Conservation (phyloP, 1,140 invertebrate species). For the Aphaenogaster ashmeadi region DNA sequence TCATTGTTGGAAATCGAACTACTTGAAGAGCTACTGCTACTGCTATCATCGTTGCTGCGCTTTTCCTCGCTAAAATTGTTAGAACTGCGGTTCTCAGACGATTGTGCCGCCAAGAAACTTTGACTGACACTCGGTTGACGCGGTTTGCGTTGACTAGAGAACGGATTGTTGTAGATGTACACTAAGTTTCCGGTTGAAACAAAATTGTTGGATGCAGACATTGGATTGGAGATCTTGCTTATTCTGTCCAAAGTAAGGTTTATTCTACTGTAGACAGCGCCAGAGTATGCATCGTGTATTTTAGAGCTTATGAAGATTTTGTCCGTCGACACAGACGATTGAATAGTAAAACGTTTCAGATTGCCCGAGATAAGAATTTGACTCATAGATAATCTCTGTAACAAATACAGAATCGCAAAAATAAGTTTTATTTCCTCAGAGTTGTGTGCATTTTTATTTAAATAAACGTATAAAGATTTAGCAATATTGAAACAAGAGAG, state of each 20-base stretch:
- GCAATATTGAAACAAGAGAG: background rate
- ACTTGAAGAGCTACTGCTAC: constrained; percentile 72
- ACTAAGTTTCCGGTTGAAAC: constrained; percentile 88
- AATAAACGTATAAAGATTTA: background rate
- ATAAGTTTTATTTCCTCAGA: background rate
- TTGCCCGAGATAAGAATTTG: constrained; percentile 88
- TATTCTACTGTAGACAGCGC: constrained; percentile 89
- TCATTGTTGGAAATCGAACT: constrained; percentile 71
- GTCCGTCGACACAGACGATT: constrained; percentile 89
- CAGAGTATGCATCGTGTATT: constrained; percentile 83
- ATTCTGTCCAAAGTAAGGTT: constrained; percentile 87
- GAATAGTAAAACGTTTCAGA: constrained; percentile 88
- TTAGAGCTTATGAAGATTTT: constrained; percentile 88
- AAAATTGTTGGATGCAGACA: constrained; percentile 56
- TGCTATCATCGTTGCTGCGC: background rate
- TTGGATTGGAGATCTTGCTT: constrained; percentile 67
- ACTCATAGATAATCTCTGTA: constrained; percentile 87
- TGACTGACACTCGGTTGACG: background rate
- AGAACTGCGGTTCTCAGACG: constrained; percentile 7
- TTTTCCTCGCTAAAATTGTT: constrained; percentile 46
- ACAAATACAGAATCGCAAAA: background rate
- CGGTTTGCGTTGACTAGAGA: constrained; percentile 23
- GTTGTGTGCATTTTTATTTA: background rate
- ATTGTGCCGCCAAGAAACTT: background rate
- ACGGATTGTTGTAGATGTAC: constrained; percentile 87